phyloP scores from a whole-genome alignment of 2,888 invertebrate genomes.

The Petrolisthes cinctipes region DNA sequence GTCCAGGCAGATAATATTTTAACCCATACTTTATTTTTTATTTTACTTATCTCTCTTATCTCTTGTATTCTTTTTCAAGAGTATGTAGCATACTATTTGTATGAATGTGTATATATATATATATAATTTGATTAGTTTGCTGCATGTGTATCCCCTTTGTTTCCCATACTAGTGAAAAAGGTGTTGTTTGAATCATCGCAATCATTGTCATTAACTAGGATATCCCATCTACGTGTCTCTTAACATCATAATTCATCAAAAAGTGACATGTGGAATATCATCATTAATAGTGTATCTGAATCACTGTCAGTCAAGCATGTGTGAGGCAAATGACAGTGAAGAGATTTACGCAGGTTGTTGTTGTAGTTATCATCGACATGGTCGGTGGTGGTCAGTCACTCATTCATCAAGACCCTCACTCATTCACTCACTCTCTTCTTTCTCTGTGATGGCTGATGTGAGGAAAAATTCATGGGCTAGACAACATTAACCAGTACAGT shows the following conservation, averaged over 20 bases:
- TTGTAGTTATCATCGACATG: too few species aligned
- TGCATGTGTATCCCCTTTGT: slow-evolving; percentile 39
- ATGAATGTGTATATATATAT: slow-evolving; percentile 35
- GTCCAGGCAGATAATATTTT: slow-evolving; percentile 52
- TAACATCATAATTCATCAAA: too few species aligned
- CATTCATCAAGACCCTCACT: background rate
- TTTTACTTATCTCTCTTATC: slow-evolving; percentile 8
- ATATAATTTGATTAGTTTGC: slow-evolving; percentile 37
- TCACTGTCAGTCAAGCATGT: too few species aligned
- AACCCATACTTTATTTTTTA: slow-evolving; percentile 20
- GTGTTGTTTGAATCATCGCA: slow-evolving; percentile 39
- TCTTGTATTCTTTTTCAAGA: slow-evolving; percentile 15
- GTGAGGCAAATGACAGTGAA: too few species aligned
- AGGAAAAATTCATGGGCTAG: too few species aligned
- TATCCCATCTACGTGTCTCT: slow-evolving; percentile 43
- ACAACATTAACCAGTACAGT: too few species aligned
- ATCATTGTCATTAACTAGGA: slow-evolving; percentile 32
- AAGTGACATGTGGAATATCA: too few species aligned
- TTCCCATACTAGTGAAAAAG: slow-evolving; percentile 24
- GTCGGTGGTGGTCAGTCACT: too few species aligned
- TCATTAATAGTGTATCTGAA: too few species aligned
- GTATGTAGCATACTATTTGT: slow-evolving; percentile 42
- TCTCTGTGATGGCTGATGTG: too few species aligned
- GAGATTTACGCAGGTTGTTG: slow-evolving; percentile 9
- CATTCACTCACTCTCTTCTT: background rate